Percentiles rank a stretch among this genome's conserved stretches.
These are phyloP conservation scores for Acanthisitta chloris DNA, from an alignment of 2,113 vertebrate species.

Conservation along the genomic window DNA sequence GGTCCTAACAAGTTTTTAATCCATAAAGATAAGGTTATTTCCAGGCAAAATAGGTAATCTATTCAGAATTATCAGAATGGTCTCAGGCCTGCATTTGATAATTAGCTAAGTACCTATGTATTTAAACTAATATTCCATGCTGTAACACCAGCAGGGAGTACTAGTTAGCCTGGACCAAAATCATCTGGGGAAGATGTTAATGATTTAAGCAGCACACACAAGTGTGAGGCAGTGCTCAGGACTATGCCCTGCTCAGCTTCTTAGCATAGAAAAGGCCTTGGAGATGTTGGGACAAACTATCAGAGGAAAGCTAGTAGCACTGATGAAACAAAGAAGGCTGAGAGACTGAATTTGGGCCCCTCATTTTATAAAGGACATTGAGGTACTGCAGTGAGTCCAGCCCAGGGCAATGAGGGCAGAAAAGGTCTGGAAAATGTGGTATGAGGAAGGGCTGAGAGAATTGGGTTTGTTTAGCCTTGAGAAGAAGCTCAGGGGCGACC, in stretches of 20 bases:
- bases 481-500: too few relatives aligned
- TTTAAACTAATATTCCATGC: not conserved
- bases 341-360: too few relatives aligned
- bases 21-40: not conserved
- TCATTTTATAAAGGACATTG: too few relatives aligned
- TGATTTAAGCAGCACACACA: rapidly evolving
- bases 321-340: not conserved
- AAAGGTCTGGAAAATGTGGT: too few relatives aligned
- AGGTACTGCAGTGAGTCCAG: too few relatives aligned
- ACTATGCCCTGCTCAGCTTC: not conserved
- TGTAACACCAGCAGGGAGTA: not conserved
- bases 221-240: not conserved
- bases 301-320: not conserved
- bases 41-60: not conserved
- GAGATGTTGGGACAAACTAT: not conserved
- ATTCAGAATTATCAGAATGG: not conserved
- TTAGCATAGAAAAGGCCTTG: not conserved
- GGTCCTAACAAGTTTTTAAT: not conserved
- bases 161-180: not conserved
- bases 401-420: too few relatives aligned
- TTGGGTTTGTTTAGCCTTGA: too few relatives aligned
- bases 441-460: too few relatives aligned
- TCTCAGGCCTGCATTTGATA: not conserved
- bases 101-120: not conserved
- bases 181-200: not conserved